Evolutionary conservation across 1,140 invertebrate species (phyloP).

Genomic region (Zeugodacus cucurbitae): DNA sequence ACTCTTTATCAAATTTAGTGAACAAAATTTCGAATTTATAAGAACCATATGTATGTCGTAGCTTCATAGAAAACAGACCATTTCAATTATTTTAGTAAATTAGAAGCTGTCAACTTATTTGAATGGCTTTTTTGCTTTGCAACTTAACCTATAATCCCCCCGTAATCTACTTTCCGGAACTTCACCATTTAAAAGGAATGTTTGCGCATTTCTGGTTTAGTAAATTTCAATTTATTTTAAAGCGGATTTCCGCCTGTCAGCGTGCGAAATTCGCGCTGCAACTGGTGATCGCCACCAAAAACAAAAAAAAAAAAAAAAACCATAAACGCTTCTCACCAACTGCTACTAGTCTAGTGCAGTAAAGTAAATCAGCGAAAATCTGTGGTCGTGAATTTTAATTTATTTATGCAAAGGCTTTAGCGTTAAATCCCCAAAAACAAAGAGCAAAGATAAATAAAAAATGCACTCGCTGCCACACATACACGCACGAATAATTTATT

Average conservation of each 20-base stretch:
- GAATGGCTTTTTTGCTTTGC: neutral
- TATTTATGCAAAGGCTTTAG: neutral
- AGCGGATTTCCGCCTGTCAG: neutral
- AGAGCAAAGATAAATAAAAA: neutral
- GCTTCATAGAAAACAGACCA: no score
- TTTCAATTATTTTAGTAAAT: no score
- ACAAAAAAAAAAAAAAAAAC: no score
- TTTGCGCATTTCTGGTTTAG: neutral
- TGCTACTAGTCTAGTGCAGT: neutral
- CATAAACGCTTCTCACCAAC: neutral
- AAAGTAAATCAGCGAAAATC: slow-evolving; percentile 12
- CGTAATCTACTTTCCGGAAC: neutral
- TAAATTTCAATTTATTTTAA: slow-evolving; percentile 16
- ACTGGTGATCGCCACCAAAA: neutral
- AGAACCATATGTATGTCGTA: no score
- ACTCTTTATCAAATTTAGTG: no score
- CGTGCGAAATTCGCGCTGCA: neutral
- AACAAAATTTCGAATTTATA: no score
- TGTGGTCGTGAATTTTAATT: neutral
- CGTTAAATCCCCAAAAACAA: neutral
- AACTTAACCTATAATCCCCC: neutral
- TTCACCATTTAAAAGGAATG: neutral
- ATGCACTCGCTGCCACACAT: neutral
- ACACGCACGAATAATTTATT: neutral
- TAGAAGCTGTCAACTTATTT: no score